Base-by-base conservation (phyloP, 2,888 invertebrate genomes). In the Dichetophora obliterata region DNA sequence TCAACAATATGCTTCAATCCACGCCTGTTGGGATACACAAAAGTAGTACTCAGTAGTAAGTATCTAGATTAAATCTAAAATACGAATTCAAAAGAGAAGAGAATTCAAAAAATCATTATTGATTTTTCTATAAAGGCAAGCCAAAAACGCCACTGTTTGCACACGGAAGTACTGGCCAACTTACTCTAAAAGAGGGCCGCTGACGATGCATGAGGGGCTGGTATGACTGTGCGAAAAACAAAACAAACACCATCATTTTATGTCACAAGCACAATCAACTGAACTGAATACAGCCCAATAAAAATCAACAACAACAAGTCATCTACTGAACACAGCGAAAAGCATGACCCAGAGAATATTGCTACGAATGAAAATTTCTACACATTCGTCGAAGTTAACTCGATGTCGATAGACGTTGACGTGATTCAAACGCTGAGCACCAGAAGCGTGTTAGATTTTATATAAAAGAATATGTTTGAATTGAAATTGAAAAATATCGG, bases 321-420 rank as follows among this genome's bases (percentile, higher is more conserved):
- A 22, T 5, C 66, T 43, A 43, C 48, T 19, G 43, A 34, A 66
- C 54, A 70, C 70, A 34, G 54, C 54, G 19, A 34, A 54, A 70
- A 70, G 70, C 70, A 34, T 70, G 54, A 54, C 70, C 70, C 70
- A 70, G 70, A 70, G 70, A 70, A 70, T 54, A 16, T n/a, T 54
- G 68, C 50, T n/a, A 34, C 54, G 9, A 70, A 37, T 54, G 54
- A 68, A 68, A 31, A 66, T 75, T 75, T 75, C 52, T 19, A 72
- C 59, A 75, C 79, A 79, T 77, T 79, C 74, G 71, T 75, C 54
- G 65, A 76, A 74, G 77, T 77, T 73, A 68, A 74, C 72, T 77
- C 79, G 74, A 31, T 70, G 79, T 52, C 75, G 77, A 74, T 65
- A 70, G 79, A 79, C 75, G 79, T 75, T 63, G 37, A 57, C 61